A percentile compares a stretch with the other conserved stretches of the same genome.
Conservation (phyloP, 1,140 invertebrate species). For the Lasioglossum albipes region DNA sequence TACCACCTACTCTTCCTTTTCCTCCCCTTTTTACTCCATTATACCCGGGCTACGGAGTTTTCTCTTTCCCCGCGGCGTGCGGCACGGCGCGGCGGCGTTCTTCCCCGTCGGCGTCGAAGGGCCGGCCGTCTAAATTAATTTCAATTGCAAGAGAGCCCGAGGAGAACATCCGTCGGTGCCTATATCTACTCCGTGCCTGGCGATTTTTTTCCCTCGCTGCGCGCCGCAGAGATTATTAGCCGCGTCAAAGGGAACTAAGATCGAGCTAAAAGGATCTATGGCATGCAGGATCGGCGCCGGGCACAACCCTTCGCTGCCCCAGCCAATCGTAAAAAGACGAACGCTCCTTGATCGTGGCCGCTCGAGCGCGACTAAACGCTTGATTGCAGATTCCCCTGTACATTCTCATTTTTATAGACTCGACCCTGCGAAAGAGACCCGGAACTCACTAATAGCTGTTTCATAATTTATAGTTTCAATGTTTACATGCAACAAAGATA, state of each 20-base stretch:
- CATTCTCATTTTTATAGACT: too few species aligned
- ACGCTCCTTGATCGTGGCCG: too few species aligned
- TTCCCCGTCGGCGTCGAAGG: background rate
- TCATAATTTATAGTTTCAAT: too few species aligned
- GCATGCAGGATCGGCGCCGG: too few species aligned
- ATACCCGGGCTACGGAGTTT: background rate
- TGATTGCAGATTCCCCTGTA: too few species aligned
- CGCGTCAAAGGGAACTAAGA: constrained; percentile 6
- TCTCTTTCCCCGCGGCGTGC: background rate
- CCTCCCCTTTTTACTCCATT: constrained; percentile 27
- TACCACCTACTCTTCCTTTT: constrained; percentile 15
- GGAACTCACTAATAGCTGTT: too few species aligned
- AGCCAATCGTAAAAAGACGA: too few species aligned
- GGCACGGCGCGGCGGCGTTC: background rate
- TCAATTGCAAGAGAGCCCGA: constrained; percentile 54
- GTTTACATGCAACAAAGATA: too few species aligned
- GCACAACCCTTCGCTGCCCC: too few species aligned
- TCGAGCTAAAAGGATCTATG: background rate
- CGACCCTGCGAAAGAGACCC: too few species aligned
- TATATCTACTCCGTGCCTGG: background rate
- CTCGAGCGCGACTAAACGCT: too few species aligned
- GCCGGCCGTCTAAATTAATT: constrained; percentile 66
- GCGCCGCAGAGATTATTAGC: background rate
- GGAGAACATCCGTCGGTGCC: constrained; percentile 12
- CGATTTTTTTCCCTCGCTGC: constrained; percentile 23